Percentiles rank a stretch among this genome's conserved stretches.
phyloP scores from a whole-genome alignment of 2,888 invertebrate species.

The Suillia variegata region DNA sequence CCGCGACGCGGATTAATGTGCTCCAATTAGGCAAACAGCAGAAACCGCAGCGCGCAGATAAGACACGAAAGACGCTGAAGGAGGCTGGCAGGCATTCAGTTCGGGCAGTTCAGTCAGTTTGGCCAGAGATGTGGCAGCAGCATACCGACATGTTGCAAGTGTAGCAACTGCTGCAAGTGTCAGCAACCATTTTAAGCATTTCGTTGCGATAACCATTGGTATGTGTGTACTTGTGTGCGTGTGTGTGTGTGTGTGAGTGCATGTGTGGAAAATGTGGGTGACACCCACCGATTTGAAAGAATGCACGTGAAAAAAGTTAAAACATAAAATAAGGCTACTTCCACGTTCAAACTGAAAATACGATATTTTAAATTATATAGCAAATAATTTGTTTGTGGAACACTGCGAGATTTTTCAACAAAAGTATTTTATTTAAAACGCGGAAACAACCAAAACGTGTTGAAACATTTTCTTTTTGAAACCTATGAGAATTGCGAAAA shows the following conservation, averaged over 20 bases:
- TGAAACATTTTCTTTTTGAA: no score
- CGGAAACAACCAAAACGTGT: no score
- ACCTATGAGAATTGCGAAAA: no score
- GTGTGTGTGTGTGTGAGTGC: not conserved
- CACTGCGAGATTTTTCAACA: no score
- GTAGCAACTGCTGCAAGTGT: not conserved
- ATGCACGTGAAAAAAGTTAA: no score
- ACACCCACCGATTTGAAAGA: no score
- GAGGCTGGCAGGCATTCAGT: no score
- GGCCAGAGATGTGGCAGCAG: not conserved
- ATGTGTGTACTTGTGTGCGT: not conserved
- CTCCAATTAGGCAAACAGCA: conserved; percentile 18
- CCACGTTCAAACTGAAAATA: no score
- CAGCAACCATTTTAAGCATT: not conserved
- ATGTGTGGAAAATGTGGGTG: not conserved
- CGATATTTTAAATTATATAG: no score
- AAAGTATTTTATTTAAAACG: no score
- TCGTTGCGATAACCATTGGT: not conserved
- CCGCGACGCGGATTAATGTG: conserved; percentile 17
- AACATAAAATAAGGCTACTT: no score
- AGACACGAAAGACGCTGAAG: not conserved
- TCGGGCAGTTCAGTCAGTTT: not conserved
- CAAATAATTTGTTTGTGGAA: no score
- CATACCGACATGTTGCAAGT: not conserved
- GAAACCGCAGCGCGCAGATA: not conserved